Evolutionary conservation across 2,888 invertebrate genomes (phyloP), one percentile per base, ranked within the genome.

Genomic region (Aspidiotus rigidus): DNA sequence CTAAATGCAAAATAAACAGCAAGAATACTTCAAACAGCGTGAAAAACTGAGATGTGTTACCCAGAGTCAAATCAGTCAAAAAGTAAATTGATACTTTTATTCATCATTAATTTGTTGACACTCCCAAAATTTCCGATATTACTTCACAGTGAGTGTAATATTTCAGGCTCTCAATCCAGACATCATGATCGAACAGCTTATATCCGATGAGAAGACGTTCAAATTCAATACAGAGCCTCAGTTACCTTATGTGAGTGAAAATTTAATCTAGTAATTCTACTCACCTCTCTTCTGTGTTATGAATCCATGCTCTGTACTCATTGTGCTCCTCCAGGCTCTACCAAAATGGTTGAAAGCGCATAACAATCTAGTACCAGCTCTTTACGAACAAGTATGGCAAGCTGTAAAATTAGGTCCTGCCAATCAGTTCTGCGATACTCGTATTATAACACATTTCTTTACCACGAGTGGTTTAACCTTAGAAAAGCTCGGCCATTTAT

Each of bases 401-500:
- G 75, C 77, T 41, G 80, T 79, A 7, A 76, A 76, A 71, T 77
- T 78, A 17, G 77, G 78, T 41, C 75, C 76, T 63, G 72, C 75
- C 28, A 71, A 71, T n/a, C 73, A 73, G 15, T 72, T 72, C 62
- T 76, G 75, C 44, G 76, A 77, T 71, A 77, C 76, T 40, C 63
- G 72, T 41, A 71, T 73, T 57, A 70, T 74, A 28, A 74, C 75
- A 7, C 64, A 79, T 1, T 71, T 81, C 13, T 75, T 81, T 44
- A 75, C 80, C 53, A 80, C 80, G n/a, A 80, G 80, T 73, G 79
- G 80, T 71, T 74, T 81, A 64, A 76, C 79, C 0, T 79, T 79
- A 0, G 80, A 81, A 72, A 77, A 79, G 16, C 76, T 81, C 63
- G 81, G 81, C 13, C 79, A 78, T 73, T 79, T 81, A 71, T 81